Conservation (phyloP, 2,113 vertebrate genomes). For the Spea bombifrons region DNA sequence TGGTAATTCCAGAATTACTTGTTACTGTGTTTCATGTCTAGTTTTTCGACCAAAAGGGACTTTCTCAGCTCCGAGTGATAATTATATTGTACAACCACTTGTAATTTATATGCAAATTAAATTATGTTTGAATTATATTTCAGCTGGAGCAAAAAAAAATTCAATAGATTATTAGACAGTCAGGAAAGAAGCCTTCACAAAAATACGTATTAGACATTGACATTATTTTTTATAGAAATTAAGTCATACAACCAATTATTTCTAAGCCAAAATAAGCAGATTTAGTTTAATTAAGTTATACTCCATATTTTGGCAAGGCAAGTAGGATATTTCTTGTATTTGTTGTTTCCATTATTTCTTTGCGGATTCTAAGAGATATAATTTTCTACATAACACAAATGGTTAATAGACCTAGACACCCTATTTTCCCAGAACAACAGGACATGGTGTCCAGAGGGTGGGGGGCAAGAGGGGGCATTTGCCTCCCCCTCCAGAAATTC, state of each 20-base stretch:
- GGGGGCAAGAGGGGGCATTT: no score
- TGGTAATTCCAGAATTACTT: conserved; percentile 33
- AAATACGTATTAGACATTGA: conserved; percentile 28
- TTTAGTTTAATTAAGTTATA: background rate
- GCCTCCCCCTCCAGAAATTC: no score
- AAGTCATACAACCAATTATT: conserved; percentile 30
- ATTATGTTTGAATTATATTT: conserved; percentile 40
- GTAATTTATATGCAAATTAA: conserved; percentile 44
- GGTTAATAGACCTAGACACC: background rate
- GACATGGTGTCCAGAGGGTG: no score
- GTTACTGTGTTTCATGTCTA: conserved; percentile 40
- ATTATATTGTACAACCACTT: conserved; percentile 36
- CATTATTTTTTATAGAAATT: conserved; percentile 33
- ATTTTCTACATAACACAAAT: background rate
- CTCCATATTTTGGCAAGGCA: no score
- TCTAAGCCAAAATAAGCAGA: conserved; percentile 19
- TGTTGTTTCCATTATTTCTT: background rate
- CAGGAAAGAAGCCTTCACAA: conserved; percentile 12
- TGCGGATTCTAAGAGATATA: no score
- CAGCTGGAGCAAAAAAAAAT: conserved; percentile 20
- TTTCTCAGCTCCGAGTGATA: conserved; percentile 31
- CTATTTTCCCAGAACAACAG: no score
- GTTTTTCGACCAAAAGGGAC: conserved; percentile 26
- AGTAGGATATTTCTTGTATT: background rate
- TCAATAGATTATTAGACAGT: conserved; percentile 28